These are phyloP conservation scores for Mechanitis mazaeus DNA, from an alignment of 2,888 invertebrate species.

Conservation along the genomic window DNA sequence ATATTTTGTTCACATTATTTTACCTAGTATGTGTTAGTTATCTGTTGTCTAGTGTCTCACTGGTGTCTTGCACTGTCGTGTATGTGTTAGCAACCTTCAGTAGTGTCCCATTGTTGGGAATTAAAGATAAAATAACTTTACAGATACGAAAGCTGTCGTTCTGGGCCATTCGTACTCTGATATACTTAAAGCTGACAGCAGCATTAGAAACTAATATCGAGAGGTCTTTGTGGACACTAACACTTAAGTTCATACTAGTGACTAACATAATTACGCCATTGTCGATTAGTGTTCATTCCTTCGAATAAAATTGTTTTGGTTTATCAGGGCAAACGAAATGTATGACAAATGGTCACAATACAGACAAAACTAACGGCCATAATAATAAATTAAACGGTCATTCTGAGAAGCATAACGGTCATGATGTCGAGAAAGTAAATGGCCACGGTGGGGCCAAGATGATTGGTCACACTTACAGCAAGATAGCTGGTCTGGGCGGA, in stretches of 20 bases:
- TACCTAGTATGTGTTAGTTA: slow-evolving; percentile 28
- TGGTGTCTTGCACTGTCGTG: slow-evolving; percentile 47
- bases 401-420: slow-evolving; percentile 28
- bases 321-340: slow-evolving; percentile 61
- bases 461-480: slow-evolving; percentile 38
- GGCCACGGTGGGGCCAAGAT: slow-evolving; percentile 35
- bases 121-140: slow-evolving; percentile 50
- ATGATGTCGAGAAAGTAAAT: slow-evolving; percentile 30
- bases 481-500: slow-evolving; percentile 25
- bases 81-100: slow-evolving; percentile 30
- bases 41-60: slow-evolving; percentile 38
- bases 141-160: slow-evolving; percentile 58
- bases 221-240: slow-evolving; percentile 35
- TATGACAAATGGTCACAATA: slow-evolving; percentile 38
- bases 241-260: slow-evolving; percentile 34
- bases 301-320: slow-evolving; percentile 56
- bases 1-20: slow-evolving; percentile 22
- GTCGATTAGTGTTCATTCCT: slow-evolving; percentile 37
- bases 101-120: slow-evolving; percentile 30
- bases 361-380: slow-evolving; percentile 33
- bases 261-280: slow-evolving; percentile 68
- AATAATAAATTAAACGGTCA: slow-evolving; percentile 10
- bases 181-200: slow-evolving; percentile 49
- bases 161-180: slow-evolving; percentile 52
- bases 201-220: slow-evolving; percentile 49